phyloP scores from a whole-genome alignment of 1,140 invertebrate species.

The Bilobella aurantiaca region DNA sequence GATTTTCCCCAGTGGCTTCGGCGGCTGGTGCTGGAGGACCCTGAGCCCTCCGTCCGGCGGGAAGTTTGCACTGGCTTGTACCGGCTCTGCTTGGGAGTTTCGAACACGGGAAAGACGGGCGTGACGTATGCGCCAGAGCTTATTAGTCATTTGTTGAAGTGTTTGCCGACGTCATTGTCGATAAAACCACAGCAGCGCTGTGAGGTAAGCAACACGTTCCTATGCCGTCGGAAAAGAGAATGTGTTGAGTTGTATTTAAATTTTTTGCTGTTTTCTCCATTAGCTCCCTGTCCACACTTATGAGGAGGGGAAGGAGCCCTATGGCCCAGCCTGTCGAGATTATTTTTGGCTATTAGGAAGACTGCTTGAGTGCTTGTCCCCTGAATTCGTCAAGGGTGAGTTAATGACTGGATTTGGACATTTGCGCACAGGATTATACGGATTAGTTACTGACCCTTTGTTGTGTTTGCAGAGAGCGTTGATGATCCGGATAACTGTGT shows the following conservation, averaged over 20 bases:
- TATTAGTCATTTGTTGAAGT: constrained; percentile 63
- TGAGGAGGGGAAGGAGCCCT: constrained; percentile 80
- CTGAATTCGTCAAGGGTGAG: constrained; percentile 61
- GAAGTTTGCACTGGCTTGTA: constrained; percentile 83
- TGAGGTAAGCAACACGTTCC: constrained; percentile 39
- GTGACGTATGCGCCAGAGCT: constrained; percentile 55
- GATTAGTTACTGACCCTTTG: no score
- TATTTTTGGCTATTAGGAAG: constrained; percentile 86
- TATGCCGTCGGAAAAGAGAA: constrained; percentile 37
- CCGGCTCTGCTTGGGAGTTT: constrained; percentile 65
- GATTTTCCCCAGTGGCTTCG: constrained; percentile 62
- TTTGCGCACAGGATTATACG: no score
- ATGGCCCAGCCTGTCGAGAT: constrained; percentile 82
- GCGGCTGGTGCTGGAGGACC: constrained; percentile 67
- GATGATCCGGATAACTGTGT: no score
- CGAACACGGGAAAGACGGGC: constrained; percentile 47
- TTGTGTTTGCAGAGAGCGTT: no score
- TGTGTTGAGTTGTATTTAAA: no score
- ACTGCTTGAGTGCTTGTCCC: constrained; percentile 70
- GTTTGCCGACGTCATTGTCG: constrained; percentile 67
- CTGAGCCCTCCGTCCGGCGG: constrained; percentile 69
- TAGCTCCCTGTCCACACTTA: no score
- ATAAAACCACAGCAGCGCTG: no score
- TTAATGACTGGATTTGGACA: no score
- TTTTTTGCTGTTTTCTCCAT: no score